Percentiles rank a stretch among this genome's conserved stretches.
Conservation (phyloP, 2,113 vertebrate genomes). For the Entomyzon cyanotis region DNA sequence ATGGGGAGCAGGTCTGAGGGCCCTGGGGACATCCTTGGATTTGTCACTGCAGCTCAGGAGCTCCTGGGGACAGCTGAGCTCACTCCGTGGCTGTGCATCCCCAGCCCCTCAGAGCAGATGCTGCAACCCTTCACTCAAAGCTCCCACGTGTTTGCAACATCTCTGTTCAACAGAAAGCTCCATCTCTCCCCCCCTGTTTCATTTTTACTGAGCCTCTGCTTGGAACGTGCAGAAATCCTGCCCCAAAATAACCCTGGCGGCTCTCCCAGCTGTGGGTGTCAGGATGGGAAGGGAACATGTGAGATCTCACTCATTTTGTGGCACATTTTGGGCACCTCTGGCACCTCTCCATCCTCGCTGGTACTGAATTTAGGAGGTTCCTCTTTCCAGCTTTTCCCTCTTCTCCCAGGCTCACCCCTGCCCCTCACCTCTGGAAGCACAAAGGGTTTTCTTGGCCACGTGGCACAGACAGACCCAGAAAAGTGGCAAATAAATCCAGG, state of each 20-base stretch:
- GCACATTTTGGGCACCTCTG: neutral
- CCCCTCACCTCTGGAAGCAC: neutral
- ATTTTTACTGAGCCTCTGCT: neutral
- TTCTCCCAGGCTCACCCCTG: neutral
- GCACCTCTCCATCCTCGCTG: neutral
- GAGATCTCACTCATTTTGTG: neutral
- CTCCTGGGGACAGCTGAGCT: neutral
- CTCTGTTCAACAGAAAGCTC: neutral
- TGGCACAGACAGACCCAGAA: neutral
- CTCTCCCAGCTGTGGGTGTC: conserved; percentile 39
- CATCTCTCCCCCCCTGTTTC: neutral
- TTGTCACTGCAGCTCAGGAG: neutral
- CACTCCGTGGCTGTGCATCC: neutral
- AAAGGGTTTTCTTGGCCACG: neutral
- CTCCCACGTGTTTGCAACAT: neutral
- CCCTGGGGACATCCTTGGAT: neutral
- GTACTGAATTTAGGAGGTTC: neutral
- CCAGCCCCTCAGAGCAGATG: neutral
- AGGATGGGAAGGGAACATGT: neutral
- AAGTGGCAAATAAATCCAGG: neutral
- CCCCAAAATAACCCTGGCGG: conserved; percentile 46
- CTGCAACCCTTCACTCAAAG: neutral
- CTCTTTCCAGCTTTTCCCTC: neutral
- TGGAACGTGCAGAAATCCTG: conserved; percentile 6
- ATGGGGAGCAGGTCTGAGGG: neutral